Base-by-base conservation (phyloP, 2,797 vertebrate species). In the Rachycentron canadum region DNA sequence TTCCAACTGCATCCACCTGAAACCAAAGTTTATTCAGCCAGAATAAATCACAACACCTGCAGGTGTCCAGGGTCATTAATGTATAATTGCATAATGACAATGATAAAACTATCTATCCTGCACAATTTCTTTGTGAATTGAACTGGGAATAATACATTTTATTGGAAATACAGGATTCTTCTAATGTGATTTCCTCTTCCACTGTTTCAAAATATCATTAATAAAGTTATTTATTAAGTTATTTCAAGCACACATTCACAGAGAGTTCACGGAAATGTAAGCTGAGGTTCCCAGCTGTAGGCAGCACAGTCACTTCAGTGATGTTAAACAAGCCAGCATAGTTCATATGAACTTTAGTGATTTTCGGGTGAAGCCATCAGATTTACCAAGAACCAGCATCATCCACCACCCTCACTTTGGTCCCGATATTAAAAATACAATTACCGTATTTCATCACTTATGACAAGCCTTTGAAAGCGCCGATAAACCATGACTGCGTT, bases 361-460 rank as follows among this genome's bases (percentile, higher is more conserved):
- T 82, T 78, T 61, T 76, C 70, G 72, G 30, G 49, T 55, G 59
- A 85, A 74, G 69, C 63, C 59, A n/a, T 41, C 38, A 63, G 63
- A 82, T 83, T 83, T 71, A 73, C 58, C 28, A 62, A 64, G 49
- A 86, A 76, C 7, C 74, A 5, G 72, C 80, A 61, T 81, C 69
- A 62, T 41, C 73, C 77, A 66, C 52, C 57, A 49, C 17, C 85
- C 61, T 55, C 70, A 63, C 79, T 86, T 69, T 81, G 76, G 78
- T 84, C 55, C 69, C 45, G 83, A 89, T 89, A 89, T 91, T 86
- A 85, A 91, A 87, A 89, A 88, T 73, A 88, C 81, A 90, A 92
- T 93, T 91, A 93, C 73, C 83, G 87, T 91, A 91, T 91, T 92
- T 92, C 76, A 91, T 92, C 76, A 85, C 82, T 85, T 72, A 75